A percentile compares a stretch with the other conserved stretches of the same genome.
phyloP scores from a whole-genome alignment of 2,797 vertebrate genomes.

The Pseudomugil tenellus region DNA sequence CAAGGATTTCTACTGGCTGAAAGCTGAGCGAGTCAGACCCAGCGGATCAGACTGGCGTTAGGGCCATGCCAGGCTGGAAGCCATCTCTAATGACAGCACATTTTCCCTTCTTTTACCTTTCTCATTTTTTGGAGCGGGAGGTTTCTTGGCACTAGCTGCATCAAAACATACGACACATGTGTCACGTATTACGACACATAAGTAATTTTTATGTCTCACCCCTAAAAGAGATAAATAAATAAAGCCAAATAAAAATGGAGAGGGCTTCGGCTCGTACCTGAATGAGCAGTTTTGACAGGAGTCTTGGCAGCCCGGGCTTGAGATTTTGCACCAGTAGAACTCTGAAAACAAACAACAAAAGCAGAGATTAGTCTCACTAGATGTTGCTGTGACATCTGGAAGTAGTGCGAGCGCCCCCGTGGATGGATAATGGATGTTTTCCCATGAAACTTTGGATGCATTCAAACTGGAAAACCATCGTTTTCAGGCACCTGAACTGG shows the following conservation, averaged over 20 bases:
- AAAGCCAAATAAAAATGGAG: neutral
- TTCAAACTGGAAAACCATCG: neutral
- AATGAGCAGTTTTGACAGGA: slow-evolving; percentile 84
- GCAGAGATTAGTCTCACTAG: neutral
- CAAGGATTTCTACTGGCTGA: slow-evolving; percentile 18
- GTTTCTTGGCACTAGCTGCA: slow-evolving; percentile 78
- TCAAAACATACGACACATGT: slow-evolving; percentile 61
- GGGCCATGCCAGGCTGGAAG: slow-evolving; percentile 19
- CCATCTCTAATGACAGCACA: neutral
- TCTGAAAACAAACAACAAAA: slow-evolving; percentile 51
- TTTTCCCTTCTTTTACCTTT: slow-evolving; percentile 65
- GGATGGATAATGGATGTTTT: no score
- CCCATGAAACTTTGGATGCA: neutral
- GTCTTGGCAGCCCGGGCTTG: slow-evolving; percentile 85
- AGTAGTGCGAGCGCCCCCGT: no score
- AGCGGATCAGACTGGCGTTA: slow-evolving; percentile 43
- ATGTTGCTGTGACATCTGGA: no score
- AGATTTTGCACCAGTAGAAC: slow-evolving; percentile 76
- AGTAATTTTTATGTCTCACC: slow-evolving; percentile 19
- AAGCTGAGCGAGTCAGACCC: slow-evolving; percentile 57
- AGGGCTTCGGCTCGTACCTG: slow-evolving; percentile 56
- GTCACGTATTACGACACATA: no score
- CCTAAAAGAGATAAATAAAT: neutral
- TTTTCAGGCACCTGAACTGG: neutral
- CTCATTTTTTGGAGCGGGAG: slow-evolving; percentile 68